Evolutionary conservation across 2,113 vertebrate species (phyloP).

Genomic region (Indri indri): DNA sequence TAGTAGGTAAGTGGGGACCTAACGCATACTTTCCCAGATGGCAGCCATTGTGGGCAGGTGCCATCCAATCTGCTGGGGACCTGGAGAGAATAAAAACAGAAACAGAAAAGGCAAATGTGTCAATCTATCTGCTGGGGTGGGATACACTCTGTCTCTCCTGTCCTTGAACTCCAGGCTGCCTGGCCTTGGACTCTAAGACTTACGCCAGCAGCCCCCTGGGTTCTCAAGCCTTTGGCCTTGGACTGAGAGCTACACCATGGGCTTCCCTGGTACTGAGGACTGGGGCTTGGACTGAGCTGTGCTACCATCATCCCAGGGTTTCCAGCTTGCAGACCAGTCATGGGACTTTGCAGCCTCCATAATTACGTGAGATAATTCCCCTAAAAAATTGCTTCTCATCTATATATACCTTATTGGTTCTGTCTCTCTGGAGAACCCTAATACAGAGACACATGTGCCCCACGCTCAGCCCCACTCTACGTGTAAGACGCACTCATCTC

Average conservation of each 20-base stretch:
- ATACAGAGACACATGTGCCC: neutral
- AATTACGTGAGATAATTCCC: neutral
- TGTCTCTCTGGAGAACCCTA: neutral
- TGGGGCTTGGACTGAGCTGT: neutral
- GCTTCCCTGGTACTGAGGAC: neutral
- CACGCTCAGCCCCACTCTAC: neutral
- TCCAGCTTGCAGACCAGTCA: neutral
- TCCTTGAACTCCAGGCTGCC: neutral
- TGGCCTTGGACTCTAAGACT: neutral
- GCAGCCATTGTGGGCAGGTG: neutral
- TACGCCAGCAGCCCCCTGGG: neutral
- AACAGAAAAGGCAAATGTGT: neutral
- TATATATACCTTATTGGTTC: neutral
- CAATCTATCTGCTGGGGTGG: neutral
- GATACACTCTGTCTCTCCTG: neutral
- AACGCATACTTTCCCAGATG: neutral
- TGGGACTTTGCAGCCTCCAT: neutral
- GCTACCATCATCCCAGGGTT: neutral
- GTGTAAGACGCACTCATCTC: neutral
- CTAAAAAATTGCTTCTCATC: neutral
- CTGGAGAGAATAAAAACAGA: neutral
- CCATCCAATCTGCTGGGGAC: neutral
- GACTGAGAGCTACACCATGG: neutral
- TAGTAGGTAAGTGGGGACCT: neutral
- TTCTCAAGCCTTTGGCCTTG: neutral